Conservation (phyloP, 2,113 vertebrate genomes). For the Triplophysa dalaica region DNA sequence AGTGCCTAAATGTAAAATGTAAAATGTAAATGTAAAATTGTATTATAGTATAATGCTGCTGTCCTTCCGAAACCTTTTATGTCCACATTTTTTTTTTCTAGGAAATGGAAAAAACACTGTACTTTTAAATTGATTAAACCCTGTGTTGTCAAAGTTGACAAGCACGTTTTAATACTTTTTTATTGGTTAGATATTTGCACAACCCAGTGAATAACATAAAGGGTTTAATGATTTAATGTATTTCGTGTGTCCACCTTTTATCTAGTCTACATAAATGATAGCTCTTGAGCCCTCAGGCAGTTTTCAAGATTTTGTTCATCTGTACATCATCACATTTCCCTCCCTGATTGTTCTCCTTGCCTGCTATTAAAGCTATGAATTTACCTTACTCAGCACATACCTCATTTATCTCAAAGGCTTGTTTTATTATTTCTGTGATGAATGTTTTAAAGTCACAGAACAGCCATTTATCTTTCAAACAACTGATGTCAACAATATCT, state of each 20-base stretch:
- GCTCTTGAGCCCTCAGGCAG: background rate
- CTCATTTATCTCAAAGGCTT: conserved; percentile 53
- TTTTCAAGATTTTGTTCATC: background rate
- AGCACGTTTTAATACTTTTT: too few species aligned
- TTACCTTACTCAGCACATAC: conserved; percentile 46
- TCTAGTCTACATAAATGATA: background rate
- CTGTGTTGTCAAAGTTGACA: too few species aligned
- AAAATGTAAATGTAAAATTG: too few species aligned
- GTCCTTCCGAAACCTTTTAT: too few species aligned
- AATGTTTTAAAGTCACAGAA: background rate
- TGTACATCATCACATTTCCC: conserved; percentile 2
- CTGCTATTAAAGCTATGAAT: conserved; percentile 49
- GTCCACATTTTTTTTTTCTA: too few species aligned
- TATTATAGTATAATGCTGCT: too few species aligned
- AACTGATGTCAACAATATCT: background rate
- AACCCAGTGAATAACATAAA: too few species aligned
- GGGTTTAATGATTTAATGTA: background rate
- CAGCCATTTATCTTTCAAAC: background rate
- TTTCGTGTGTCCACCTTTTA: conserved; percentile 7
- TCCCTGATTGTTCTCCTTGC: background rate
- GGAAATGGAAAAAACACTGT: too few species aligned
- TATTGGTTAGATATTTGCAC: too few species aligned
- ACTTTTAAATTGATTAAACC: too few species aligned
- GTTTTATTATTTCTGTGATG: conserved; percentile 34
- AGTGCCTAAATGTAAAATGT: too few species aligned